Evolutionary conservation across 2,888 invertebrate genomes (phyloP).

Genomic region (Hypolimnas misippus): DNA sequence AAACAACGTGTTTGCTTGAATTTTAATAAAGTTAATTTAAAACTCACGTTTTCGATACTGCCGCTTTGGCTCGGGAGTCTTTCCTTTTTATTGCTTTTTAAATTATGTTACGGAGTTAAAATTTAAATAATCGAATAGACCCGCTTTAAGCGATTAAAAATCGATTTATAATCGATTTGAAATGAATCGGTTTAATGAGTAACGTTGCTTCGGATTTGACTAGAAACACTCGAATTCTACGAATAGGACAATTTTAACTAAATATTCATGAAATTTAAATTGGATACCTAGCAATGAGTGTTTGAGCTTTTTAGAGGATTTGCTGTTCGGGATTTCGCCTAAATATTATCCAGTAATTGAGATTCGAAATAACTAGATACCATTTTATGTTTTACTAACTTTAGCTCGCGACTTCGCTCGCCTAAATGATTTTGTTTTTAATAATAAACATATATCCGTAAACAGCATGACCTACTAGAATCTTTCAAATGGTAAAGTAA

Average conservation of each 20-base stretch:
- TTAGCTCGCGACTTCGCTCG: no score
- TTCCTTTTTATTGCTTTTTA: constrained; percentile 1
- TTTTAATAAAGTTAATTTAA: no score
- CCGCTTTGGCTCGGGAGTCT: no score
- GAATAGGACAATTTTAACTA: constrained; percentile 8
- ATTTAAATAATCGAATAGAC: neutral
- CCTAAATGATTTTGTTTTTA: no score
- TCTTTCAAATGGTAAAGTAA: no score
- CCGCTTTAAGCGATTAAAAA: neutral
- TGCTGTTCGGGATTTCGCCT: constrained; percentile 14
- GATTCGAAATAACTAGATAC: neutral
- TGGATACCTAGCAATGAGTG: constrained; percentile 23
- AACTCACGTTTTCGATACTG: no score
- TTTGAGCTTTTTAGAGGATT: constrained; percentile 21
- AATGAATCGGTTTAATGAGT: neutral
- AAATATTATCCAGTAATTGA: neutral
- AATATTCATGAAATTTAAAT: constrained; percentile 38
- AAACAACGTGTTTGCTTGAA: no score
- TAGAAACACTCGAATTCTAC: neutral
- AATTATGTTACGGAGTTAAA: neutral
- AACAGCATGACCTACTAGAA: no score
- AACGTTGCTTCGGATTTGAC: neutral
- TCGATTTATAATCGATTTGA: neutral
- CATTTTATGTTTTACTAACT: no score
- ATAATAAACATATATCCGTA: no score